Percentiles rank a stretch among this genome's conserved stretches.
Evolutionary conservation across 2,113 vertebrate species (phyloP).

Genomic region (Rattus rattus): DNA sequence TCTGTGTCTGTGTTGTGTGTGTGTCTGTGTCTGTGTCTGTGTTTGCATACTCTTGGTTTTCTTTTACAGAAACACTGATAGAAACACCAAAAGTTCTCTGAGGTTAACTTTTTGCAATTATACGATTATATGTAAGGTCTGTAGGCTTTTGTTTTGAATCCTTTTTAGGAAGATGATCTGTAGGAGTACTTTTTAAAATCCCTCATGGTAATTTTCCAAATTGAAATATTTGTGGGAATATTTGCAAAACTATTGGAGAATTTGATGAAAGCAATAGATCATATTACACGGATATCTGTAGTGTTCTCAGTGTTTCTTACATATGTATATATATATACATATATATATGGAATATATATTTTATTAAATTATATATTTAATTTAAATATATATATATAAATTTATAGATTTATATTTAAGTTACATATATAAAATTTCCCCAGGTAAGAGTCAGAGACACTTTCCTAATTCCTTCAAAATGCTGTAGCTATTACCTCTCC

Average conservation of each 20-base stretch:
- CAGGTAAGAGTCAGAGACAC: not conserved
- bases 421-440: not conserved
- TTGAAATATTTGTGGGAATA: not conserved
- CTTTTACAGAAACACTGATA: not conserved
- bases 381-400: no score
- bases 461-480: constrained; percentile 25
- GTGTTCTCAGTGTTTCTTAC: no score
- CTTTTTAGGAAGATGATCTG: not conserved
- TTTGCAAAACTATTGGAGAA: not conserved
- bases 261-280: not conserved
- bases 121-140: not conserved
- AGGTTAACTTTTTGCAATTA: not conserved
- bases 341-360: no score
- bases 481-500: not conserved
- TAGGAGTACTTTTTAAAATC: not conserved
- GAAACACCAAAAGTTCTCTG: not conserved
- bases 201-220: not conserved
- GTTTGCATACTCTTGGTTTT: not conserved
- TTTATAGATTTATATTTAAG: no score
- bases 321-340: no score
- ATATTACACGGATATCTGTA: no score
- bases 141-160: not conserved
- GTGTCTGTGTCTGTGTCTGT: not conserved
- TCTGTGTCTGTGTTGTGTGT: not conserved
- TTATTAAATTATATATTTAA: no score